A percentile compares a stretch with the other conserved stretches of the same genome.
These are phyloP conservation scores for Masnerella sp. DNA, from an alignment of 2,888 invertebrate genomes.

Conservation along the genomic window DNA sequence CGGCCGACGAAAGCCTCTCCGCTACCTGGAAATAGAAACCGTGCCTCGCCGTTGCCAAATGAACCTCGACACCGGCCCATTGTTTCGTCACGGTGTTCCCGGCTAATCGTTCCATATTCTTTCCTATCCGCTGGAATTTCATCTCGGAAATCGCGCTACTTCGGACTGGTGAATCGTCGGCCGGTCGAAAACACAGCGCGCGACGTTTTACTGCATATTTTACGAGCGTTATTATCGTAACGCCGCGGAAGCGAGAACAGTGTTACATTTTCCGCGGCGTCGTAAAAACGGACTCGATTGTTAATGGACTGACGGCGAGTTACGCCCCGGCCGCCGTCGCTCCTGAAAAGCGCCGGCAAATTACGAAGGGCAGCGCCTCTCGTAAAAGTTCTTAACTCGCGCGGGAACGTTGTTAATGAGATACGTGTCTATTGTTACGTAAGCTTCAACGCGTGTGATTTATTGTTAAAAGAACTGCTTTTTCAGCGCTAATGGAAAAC, in stretches of 20 bases:
- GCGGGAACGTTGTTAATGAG: conserved; percentile 45
- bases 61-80: too few relatives aligned
- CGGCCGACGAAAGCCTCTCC: too few relatives aligned
- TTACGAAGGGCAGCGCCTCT: conserved; percentile 45
- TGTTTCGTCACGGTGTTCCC: too few relatives aligned
- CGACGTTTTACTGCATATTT: conserved; percentile 45
- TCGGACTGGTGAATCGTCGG: too few relatives aligned
- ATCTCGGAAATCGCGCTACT: too few relatives aligned
- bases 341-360: conserved; percentile 40
- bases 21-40: too few relatives aligned
- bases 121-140: too few relatives aligned
- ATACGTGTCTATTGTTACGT: conserved; percentile 40
- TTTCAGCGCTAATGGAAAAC: not conserved
- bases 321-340: conserved; percentile 23
- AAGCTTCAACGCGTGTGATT: conserved; percentile 30
- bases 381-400: conserved; percentile 49
- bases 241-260: conserved; percentile 53
- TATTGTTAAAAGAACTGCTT: conserved; percentile 37
- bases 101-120: too few relatives aligned
- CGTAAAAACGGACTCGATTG: conserved; percentile 56
- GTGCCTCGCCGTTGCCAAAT: too few relatives aligned
- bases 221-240: conserved; percentile 53
- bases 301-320: conserved; percentile 54
- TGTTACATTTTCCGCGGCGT: conserved; percentile 40
- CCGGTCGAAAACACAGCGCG: too few relatives aligned